Conservation (phyloP, 1,140 invertebrate genomes). For the Drosophila bocki region DNA sequence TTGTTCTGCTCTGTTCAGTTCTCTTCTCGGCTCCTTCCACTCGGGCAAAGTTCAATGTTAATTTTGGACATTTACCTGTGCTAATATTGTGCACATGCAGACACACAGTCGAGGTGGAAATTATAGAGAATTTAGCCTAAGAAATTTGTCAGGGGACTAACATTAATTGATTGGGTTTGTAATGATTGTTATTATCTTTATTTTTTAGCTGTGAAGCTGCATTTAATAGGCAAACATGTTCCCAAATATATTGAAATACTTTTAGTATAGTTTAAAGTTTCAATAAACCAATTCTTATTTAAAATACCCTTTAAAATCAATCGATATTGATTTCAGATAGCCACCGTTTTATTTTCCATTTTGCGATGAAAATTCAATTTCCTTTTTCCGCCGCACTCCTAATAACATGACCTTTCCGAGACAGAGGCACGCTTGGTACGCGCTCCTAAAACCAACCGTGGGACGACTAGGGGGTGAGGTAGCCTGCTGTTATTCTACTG, state of each 20-base stretch:
- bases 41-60: constrained; percentile 77
- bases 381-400: constrained; percentile 10
- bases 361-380: neutral
- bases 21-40: constrained; percentile 37
- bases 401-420: constrained; percentile 4
- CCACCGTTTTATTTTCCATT: neutral
- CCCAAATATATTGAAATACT: no score
- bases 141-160: neutral
- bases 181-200: neutral
- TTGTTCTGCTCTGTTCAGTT: constrained; percentile 5
- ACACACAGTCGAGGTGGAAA: constrained; percentile 14
- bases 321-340: neutral
- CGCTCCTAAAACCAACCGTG: constrained; percentile 29
- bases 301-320: neutral
- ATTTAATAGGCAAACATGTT: no score
- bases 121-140: neutral
- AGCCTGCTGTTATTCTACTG: constrained; percentile 70
- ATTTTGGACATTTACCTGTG: constrained; percentile 81
- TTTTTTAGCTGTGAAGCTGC: neutral
- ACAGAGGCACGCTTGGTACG: constrained; percentile 26
- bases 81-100: constrained; percentile 71
- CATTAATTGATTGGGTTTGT: no score
- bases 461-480: neutral
- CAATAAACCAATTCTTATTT: neutral
- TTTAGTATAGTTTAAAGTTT: neutral